These are phyloP conservation scores for Melipona beecheii DNA, from an alignment of 2,888 invertebrate species.

Conservation along the genomic window DNA sequence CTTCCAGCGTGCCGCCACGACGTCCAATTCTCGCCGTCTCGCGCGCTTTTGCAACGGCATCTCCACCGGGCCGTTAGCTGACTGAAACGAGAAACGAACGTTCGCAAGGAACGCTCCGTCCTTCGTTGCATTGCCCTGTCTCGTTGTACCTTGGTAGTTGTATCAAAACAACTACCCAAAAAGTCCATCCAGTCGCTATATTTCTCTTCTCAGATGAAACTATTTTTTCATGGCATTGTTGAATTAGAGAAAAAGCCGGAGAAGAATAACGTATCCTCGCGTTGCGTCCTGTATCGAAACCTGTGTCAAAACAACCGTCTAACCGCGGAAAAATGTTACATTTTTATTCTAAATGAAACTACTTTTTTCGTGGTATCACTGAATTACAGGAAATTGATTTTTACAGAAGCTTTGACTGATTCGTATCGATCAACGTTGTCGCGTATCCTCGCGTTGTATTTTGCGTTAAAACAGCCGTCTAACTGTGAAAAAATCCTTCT, in stretches of 20 bases:
- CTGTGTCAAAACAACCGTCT: too few relatives aligned
- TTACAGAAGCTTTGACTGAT: too few relatives aligned
- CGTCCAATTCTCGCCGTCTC: slow-evolving; percentile 42
- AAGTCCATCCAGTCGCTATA: neutral
- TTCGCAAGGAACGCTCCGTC: slow-evolving; percentile 23
- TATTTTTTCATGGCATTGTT: neutral
- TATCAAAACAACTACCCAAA: neutral
- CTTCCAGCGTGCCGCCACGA: slow-evolving; percentile 56
- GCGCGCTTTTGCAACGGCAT: slow-evolving; percentile 33
- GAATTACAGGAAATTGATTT: too few relatives aligned
- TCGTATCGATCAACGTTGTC: too few relatives aligned
- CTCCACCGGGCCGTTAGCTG: slow-evolving; percentile 36
- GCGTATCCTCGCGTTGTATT: too few relatives aligned
- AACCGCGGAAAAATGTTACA: too few relatives aligned
- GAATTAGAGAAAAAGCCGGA: neutral
- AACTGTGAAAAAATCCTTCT: too few relatives aligned
- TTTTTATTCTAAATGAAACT: neutral
- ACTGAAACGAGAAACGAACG: slow-evolving; percentile 70
- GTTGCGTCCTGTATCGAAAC: too few relatives aligned
- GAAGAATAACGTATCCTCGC: neutral
- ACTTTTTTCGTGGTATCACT: neutral
- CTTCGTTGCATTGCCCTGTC: neutral
- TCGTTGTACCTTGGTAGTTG: too few relatives aligned
- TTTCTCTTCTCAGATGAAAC: neutral
- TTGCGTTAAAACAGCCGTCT: too few relatives aligned